These are phyloP conservation scores for Mythimna loreyi DNA, from an alignment of 2,888 invertebrate genomes.

Conservation along the genomic window DNA sequence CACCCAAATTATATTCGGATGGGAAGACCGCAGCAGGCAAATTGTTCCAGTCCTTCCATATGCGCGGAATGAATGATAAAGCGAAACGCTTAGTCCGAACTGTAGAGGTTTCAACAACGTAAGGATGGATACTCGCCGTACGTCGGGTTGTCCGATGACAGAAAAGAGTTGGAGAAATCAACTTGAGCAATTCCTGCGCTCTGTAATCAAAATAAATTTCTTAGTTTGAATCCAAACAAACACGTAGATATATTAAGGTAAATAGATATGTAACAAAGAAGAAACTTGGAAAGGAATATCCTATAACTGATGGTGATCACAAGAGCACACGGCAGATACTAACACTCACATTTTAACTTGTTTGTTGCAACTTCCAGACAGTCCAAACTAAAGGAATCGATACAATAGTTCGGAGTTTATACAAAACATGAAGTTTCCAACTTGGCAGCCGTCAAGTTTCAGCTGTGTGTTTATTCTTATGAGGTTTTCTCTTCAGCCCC, in stretches of 20 bases:
- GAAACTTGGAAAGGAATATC: background rate
- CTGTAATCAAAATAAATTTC: background rate
- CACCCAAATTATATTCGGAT: too few species aligned
- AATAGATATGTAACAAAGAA: background rate
- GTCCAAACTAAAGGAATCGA: conserved; percentile 37
- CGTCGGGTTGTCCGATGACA: too few species aligned
- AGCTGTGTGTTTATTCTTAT: conserved; percentile 1
- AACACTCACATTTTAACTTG: conserved; percentile 27
- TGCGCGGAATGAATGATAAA: too few species aligned
- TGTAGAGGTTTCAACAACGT: too few species aligned
- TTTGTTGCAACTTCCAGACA: conserved; percentile 36
- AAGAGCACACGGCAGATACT: conserved; percentile 20
- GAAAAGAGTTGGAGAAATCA: too few species aligned
- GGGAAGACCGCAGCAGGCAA: too few species aligned
- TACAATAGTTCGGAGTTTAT: conserved; percentile 38
- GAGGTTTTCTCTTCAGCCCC: background rate
- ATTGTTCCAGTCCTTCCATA: too few species aligned
- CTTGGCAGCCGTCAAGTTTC: conserved; percentile 26
- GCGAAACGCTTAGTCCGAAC: too few species aligned
- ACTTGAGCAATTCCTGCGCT: too few species aligned
- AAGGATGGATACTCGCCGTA: too few species aligned
- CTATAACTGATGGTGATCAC: conserved; percentile 32
- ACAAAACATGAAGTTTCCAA: conserved; percentile 46
- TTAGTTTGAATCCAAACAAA: background rate
- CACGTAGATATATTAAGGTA: background rate